Base-by-base conservation (phyloP, 2,797 vertebrate genomes). In the Danio jaintianensis region DNA sequence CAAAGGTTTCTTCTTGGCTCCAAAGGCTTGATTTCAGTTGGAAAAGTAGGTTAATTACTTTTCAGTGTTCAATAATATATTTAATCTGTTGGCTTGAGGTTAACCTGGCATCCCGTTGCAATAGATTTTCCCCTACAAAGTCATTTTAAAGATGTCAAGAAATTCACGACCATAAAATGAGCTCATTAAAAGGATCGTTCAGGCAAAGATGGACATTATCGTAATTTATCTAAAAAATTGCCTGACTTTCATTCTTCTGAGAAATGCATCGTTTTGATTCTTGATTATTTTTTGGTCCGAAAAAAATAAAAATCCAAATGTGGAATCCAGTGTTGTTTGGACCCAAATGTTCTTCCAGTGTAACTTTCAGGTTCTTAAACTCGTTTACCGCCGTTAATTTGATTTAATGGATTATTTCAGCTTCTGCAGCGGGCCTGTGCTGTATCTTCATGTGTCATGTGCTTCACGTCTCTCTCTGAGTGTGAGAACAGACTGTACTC, bases 11-110 rank as follows among this genome's bases (percentile, higher is more conserved):
- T 80, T 63, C 64, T 53, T 59, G 40, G 66, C 63, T 59, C 84
- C 6, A 13, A 68, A 56, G 64, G 29, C 71, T 58, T 63, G 13
- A 53, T 53, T 79, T 79, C 45, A 53, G 56, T 43, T 50, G 58
- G 62, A 75, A 76, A 75, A 80, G 72, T 59, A 67, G 50, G 75
- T 68, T 72, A 73, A 78, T 74, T 74, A 12, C 62, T 82, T 79
- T 79, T 79, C n/a, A 81, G 55, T 47, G 16, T 55, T 71, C 18
- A 56, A 47, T 16, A 63, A 59, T 68, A 61, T 62, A 70, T 80
- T 75, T 79, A 47, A 75, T 78, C 58, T 50, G 50, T 42, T 73
- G 43, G 52, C 18, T 66, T 78, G 50, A 62, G 67, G 66, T 77
- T 48, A 63, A 71, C 47, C 64, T 75, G 79, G 79, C 64, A 76